phyloP scores from a whole-genome alignment of 2,888 invertebrate genomes.

The Ormyrus labotus region DNA sequence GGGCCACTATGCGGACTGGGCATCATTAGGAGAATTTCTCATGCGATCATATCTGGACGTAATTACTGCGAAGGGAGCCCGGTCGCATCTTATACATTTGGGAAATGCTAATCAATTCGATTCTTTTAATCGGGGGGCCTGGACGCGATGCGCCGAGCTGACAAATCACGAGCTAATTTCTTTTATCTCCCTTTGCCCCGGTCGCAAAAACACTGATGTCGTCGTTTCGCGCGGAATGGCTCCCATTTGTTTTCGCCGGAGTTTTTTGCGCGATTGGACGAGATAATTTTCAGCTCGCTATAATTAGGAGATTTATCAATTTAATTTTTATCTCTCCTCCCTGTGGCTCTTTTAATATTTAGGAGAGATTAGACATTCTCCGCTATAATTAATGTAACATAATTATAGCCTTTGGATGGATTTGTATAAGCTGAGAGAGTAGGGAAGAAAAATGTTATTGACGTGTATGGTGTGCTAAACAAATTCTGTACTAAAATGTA shows the following conservation, averaged over 20 bases:
- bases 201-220: too few species aligned
- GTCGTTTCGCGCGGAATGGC: neutral
- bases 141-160: neutral
- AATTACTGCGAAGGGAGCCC: constrained; percentile 26
- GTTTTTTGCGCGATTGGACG: neutral
- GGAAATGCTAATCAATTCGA: constrained; percentile 37
- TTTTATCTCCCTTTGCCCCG: neutral
- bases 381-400: too few species aligned
- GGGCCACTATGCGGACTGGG: neutral
- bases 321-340: neutral
- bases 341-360: too few species aligned
- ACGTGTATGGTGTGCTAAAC: too few species aligned
- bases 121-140: neutral
- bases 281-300: constrained; percentile 19
- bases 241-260: constrained; percentile 21
- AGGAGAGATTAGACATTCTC: too few species aligned
- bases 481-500: too few species aligned
- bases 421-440: too few species aligned
- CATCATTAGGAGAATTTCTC: constrained; percentile 48
- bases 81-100: neutral
- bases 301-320: constrained; percentile 25
- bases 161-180: constrained; percentile 29
- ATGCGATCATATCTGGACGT: constrained; percentile 43
- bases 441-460: too few species aligned
- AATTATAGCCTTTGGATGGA: too few species aligned